A percentile compares a stretch with the other conserved stretches of the same genome.
phyloP scores from a whole-genome alignment of 2,888 invertebrate species.

The Metalampra italica region DNA sequence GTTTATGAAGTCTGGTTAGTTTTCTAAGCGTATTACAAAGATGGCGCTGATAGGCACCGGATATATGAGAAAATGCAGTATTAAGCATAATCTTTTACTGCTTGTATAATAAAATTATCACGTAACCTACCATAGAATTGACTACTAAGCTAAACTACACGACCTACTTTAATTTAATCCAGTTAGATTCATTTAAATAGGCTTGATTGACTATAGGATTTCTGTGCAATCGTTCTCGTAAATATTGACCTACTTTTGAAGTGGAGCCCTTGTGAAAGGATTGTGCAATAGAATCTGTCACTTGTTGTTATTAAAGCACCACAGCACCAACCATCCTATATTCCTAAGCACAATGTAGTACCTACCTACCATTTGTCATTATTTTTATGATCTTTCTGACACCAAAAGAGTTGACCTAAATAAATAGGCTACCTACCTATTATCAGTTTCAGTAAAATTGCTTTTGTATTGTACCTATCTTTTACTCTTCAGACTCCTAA shows the following conservation, averaged over 20 bases:
- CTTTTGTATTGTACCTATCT: too few relatives aligned
- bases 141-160: too few relatives aligned
- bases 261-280: constrained; percentile 78
- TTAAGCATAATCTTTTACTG: background rate
- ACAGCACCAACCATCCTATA: constrained; percentile 72
- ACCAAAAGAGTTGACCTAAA: constrained; percentile 25
- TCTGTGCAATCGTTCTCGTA: constrained; percentile 57
- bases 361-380: constrained; percentile 67
- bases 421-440: too few relatives aligned
- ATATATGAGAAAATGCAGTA: background rate
- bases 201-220: background rate
- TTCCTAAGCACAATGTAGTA: constrained; percentile 70
- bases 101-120: too few relatives aligned
- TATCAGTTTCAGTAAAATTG: too few relatives aligned
- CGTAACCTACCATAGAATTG: too few relatives aligned
- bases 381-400: constrained; percentile 53
- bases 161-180: too few relatives aligned
- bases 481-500: too few relatives aligned
- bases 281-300: constrained; percentile 79
- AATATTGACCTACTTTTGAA: constrained; percentile 76
- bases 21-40: background rate
- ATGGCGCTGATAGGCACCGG: background rate
- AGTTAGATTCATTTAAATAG: too few relatives aligned
- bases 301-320: constrained; percentile 72
- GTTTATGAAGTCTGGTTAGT: too few relatives aligned